Conservation (phyloP, 2,888 invertebrate species). For the Theretra japonica region DNA sequence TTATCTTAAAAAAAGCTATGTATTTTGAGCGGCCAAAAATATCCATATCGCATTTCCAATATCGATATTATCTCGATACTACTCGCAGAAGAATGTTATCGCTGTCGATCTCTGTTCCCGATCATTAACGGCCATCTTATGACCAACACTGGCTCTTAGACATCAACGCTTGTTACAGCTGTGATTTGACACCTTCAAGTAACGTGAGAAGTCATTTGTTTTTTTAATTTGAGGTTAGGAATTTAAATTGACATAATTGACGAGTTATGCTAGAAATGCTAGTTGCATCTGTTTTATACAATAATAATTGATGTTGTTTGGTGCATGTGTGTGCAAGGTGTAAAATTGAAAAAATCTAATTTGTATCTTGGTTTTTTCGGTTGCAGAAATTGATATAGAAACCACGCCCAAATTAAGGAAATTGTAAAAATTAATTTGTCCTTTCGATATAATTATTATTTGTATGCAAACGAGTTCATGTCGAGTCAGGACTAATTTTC, state of each 20-base stretch:
- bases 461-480: too few relatives aligned
- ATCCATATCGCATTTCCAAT: not conserved
- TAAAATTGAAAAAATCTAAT: too few relatives aligned
- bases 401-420: too few relatives aligned
- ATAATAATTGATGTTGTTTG: not conserved
- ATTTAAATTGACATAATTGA: not conserved
- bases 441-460: too few relatives aligned
- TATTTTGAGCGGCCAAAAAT: not conserved
- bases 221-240: not conserved
- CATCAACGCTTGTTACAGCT: not conserved
- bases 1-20: not conserved
- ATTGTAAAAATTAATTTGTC: too few relatives aligned
- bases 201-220: not conserved
- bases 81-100: not conserved
- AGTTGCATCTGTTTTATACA: not conserved
- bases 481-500: too few relatives aligned
- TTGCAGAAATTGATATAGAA: too few relatives aligned
- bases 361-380: too few relatives aligned
- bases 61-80: not conserved
- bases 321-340: too few relatives aligned
- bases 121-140: not conserved
- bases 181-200: not conserved
- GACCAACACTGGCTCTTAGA: not conserved
- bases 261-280: not conserved
- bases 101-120: not conserved